Percentiles rank a stretch among this genome's conserved stretches.
Evolutionary conservation across 2,113 vertebrate species (phyloP).

Genomic region (Nothobranchius kuhntae): DNA sequence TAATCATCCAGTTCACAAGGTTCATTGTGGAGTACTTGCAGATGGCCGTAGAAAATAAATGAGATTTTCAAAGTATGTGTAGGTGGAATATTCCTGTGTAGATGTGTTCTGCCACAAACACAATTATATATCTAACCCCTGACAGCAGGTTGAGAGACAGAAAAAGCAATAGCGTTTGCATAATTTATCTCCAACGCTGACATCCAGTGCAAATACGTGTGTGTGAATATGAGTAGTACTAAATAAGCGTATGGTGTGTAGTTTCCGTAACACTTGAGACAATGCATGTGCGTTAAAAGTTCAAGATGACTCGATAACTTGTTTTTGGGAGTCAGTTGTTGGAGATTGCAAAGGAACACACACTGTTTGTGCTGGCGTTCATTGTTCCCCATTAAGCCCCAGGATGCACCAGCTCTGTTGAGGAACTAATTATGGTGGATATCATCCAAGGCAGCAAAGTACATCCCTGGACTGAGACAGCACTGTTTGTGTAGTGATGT

Average conservation of each 20-base stretch:
- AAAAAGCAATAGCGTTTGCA: constrained; percentile 57
- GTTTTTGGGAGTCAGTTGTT: constrained; percentile 27
- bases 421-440: constrained; percentile 74
- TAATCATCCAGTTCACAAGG: constrained; percentile 69
- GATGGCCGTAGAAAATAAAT: constrained; percentile 74
- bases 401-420: constrained; percentile 62
- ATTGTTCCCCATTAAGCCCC: constrained; percentile 73
- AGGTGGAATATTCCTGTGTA: constrained; percentile 74
- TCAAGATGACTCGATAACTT: constrained; percentile 42
- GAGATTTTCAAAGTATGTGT: constrained; percentile 73
- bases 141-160: constrained; percentile 65
- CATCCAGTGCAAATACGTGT: constrained; percentile 16
- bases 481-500: constrained; percentile 52
- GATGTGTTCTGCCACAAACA: constrained; percentile 60
- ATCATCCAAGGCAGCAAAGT: constrained; percentile 62
- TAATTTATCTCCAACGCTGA: constrained; percentile 36
- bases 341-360: constrained; percentile 33
- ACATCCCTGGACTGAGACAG: constrained; percentile 52
- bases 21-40: constrained; percentile 69
- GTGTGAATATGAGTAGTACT: not conserved
- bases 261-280: constrained; percentile 16
- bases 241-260: constrained; percentile 4
- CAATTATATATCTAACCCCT: constrained; percentile 73
- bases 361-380: constrained; percentile 73
- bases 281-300: constrained; percentile 24